Percentiles rank a stretch among this genome's conserved stretches.
Conservation (phyloP, 2,113 vertebrate species). For the Halichoerus grypus region DNA sequence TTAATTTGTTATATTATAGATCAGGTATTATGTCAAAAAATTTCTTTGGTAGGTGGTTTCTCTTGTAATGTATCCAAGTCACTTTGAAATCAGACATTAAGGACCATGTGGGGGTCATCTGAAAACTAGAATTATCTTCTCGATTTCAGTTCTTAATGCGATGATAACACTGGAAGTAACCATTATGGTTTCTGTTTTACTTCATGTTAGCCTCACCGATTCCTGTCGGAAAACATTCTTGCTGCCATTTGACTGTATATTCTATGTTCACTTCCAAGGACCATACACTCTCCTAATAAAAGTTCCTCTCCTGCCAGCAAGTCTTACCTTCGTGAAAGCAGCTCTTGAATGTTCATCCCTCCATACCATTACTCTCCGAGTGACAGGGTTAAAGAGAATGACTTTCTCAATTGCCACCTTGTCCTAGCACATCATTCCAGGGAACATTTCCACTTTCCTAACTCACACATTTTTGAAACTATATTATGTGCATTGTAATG, state of each 20-base stretch:
- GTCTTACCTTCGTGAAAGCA: background rate
- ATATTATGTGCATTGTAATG: background rate
- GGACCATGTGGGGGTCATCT: accelerated
- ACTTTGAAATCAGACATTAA: background rate
- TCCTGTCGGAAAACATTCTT: background rate
- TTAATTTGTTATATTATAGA: background rate
- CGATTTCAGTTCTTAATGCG: too few relatives aligned
- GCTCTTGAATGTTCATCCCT: accelerated
- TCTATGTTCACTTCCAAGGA: background rate
- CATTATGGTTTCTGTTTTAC: background rate
- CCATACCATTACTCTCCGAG: background rate
- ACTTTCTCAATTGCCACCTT: background rate
- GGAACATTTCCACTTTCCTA: background rate
- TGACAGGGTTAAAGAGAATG: background rate
- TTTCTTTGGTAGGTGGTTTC: background rate
- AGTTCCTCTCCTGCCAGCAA: background rate
- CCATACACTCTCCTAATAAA: accelerated
- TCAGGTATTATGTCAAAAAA: background rate
- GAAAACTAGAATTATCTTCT: background rate
- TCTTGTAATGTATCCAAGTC: background rate
- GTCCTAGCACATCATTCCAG: background rate
- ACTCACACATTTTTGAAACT: background rate
- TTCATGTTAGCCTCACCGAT: accelerated
- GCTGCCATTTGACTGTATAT: background rate
- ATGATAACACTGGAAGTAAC: accelerated